Conservation (phyloP, 2,888 invertebrate species). For the Caenorhabditis japonica region DNA sequence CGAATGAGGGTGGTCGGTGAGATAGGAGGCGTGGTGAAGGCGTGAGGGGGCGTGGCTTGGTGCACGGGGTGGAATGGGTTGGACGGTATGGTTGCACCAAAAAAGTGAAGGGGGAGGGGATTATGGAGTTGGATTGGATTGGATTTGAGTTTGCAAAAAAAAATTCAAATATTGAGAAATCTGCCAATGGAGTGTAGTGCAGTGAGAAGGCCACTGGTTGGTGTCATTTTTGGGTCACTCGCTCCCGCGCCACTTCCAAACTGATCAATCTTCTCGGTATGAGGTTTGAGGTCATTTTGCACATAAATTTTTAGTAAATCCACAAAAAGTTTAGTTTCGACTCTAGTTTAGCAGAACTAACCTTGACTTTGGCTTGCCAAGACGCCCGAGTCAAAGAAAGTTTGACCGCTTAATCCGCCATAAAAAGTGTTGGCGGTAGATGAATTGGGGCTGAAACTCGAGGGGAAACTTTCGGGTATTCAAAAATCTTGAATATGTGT, state of each 20-base stretch:
- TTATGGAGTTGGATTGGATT: background rate
- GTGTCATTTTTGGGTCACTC: slow-evolving; percentile 39
- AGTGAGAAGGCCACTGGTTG: slow-evolving; percentile 48
- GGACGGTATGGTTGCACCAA: slow-evolving; percentile 2
- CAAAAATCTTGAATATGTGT: too few relatives aligned
- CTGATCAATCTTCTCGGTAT: slow-evolving; percentile 22
- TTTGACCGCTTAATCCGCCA: too few relatives aligned
- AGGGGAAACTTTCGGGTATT: too few relatives aligned
- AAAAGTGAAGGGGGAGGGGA: slow-evolving; percentile 2
- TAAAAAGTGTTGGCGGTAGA: too few relatives aligned
- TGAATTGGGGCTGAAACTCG: too few relatives aligned
- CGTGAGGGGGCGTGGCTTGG: slow-evolving; percentile 6
- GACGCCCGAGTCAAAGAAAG: too few relatives aligned
- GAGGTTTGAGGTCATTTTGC: background rate
- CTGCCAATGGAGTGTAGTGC: slow-evolving; percentile 10
- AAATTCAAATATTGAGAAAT: background rate
- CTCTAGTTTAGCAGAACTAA: too few relatives aligned
- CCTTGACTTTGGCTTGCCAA: too few relatives aligned
- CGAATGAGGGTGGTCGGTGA: slow-evolving; percentile 31
- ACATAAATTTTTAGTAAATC: too few relatives aligned
- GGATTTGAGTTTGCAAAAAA: background rate
- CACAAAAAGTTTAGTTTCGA: too few relatives aligned
- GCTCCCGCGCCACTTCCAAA: slow-evolving; percentile 37
- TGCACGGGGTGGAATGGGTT: background rate
- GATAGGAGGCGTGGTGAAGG: slow-evolving; percentile 20